Base-by-base conservation (phyloP, 1,140 invertebrate genomes). In the Brachionus koreanus region DNA sequence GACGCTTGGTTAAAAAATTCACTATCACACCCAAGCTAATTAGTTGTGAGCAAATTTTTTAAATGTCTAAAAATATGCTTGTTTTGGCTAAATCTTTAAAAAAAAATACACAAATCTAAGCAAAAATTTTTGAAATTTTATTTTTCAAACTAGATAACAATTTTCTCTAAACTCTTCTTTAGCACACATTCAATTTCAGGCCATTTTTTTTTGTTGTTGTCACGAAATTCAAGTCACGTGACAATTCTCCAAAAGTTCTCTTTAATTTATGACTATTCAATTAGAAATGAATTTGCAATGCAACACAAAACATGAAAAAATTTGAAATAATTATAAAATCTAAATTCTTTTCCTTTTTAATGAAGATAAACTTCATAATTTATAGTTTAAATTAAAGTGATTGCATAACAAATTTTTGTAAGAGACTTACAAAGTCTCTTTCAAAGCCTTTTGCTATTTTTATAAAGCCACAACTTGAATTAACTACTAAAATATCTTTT, bases 301-400 rank as follows among this genome's bases (percentile, higher is more conserved):
- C 49, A 57, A 3, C 49, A 57, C n/a, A 57, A 57, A 57, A 57
- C 7, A 57, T 57, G 49, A 57, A 57, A 57, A 42, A 57, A 57
- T 57, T 57, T 57, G 49, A 57, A 57, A 57, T 57, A 57, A 57
- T 57, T 57, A 57, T 57, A 57, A 57, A 57, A 57, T 19, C 49
- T 57, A 25, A 57, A 57, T 57, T 57, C 49, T 57, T 57, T 57
- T 57, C 49, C 49, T 57, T 57, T 57, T 19, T 57, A 57, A 57
- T 57, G n/a, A 57, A 57, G 49, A 57, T 57, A 57, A 57, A 57
- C n/a, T 57, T 57, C 49, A 57, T 57, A 57, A 57, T 57, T 57
- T 57, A 19, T 57, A 57, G 19, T 19, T 57, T 57, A 19, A 57
- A 57, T 19, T 57, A 19, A 57, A 57, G 49, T 57, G 49, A 57